Evolutionary conservation across 1,140 invertebrate genomes (phyloP).

Genomic region (Acarapis woodi): DNA sequence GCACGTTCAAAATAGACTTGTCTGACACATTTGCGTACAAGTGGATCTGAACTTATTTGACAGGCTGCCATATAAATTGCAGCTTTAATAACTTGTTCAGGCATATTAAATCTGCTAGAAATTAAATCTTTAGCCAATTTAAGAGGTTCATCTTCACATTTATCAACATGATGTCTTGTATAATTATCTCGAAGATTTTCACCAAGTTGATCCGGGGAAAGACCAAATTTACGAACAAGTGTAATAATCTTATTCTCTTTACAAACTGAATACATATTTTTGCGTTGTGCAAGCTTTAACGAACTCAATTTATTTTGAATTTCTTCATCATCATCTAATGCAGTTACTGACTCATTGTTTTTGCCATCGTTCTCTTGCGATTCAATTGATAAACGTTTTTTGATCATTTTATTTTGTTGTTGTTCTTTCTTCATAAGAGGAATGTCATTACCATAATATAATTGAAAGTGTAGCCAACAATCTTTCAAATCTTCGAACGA

Average conservation of each 20-base stretch:
- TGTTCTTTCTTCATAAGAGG: conserved; percentile 62
- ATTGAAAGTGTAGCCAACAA: conserved; percentile 64
- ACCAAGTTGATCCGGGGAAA: conserved; percentile 82
- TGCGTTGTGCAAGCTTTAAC: conserved; percentile 29
- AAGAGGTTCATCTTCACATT: conserved; percentile 43
- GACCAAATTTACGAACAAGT: conserved; percentile 65
- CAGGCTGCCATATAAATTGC: conserved; percentile 76
- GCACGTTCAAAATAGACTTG: conserved; percentile 73
- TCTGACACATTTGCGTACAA: conserved; percentile 50
- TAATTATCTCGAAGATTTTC: conserved; percentile 91
- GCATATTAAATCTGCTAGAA: conserved; percentile 23
- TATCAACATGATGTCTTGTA: conserved; percentile 83
- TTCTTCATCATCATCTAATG: conserved; percentile 21
- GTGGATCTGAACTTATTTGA: conserved; percentile 66
- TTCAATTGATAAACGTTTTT: conserved; percentile 20
- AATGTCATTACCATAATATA: conserved; percentile 66
- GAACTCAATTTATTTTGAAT: conserved; percentile 25
- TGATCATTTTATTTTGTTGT: conserved; percentile 27
- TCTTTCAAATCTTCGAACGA: conserved; percentile 71
- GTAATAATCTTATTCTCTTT: conserved; percentile 45
- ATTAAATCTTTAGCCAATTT: conserved; percentile 37
- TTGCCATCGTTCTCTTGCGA: neutral
- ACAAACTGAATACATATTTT: conserved; percentile 59
- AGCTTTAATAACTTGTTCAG: conserved; percentile 53
- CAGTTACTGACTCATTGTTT: conserved; percentile 11